Evolutionary conservation across 2,888 invertebrate genomes (phyloP), one percentile per base, ranked within the genome.

Genomic region (Tipula helvola): DNA sequence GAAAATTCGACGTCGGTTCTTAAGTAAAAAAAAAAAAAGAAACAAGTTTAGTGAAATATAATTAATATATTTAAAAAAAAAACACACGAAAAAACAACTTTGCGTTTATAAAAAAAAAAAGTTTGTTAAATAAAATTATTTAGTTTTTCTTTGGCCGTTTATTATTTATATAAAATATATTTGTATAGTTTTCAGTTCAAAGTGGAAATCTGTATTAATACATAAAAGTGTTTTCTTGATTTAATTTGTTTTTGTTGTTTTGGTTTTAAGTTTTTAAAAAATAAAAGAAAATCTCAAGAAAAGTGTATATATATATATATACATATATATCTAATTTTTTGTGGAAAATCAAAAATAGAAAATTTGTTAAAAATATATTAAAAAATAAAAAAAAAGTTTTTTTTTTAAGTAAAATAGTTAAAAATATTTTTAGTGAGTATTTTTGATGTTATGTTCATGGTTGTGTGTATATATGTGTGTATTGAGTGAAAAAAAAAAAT

Each of bases 371-470:
- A 71, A 52, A 71, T 71, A 28, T 10, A 71, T 28, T 28, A 8
- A 28, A 71, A 71, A 28, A 28, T 16, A 52, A 16, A 52, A 39
- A 52, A 52, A 52, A 3, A 10, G 0, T 18, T 28, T 71, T 71
- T 71, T 71, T 71, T 71, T 71, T 8, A 18, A 71, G 10, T 28
- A 71, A 71, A 71, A 71, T 71, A 71, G 71, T 71, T 71, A 71
- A 71, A 71, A 71, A 71, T 71, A 71, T 71, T 71, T 71, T 71
- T 71, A 71, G 71, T 71, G 71, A 71, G 71, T 71, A 71, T 71
- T 52, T 52, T 52, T 71, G 71, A 28, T 71, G 71, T 71, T 28
- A 71, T 71, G 71, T 71, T 71, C 71, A 10, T 71, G 71, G 28
- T 71, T 71, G 71, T 71, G 71, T 71, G 71, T 71, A 28, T 71